These are phyloP conservation scores for Colinus virginianus DNA, from an alignment of 2,113 vertebrate species.

Conservation along the genomic window DNA sequence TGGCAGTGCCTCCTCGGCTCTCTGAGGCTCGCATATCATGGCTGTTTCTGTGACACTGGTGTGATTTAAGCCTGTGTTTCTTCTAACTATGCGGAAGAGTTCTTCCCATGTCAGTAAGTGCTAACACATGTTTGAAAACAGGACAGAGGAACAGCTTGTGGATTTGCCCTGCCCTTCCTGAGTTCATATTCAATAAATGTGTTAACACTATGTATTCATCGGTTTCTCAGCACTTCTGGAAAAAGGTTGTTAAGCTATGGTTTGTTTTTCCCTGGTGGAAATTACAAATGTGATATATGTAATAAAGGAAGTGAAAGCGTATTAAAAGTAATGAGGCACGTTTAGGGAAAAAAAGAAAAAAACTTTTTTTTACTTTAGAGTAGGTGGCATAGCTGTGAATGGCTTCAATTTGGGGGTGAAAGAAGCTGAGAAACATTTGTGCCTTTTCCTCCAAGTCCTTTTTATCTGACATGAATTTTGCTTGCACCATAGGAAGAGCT, in stretches of 20 bases:
- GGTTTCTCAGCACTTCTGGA: conserved; percentile 57
- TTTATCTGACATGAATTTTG: conserved; percentile 48
- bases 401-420: conserved; percentile 36
- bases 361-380: background rate
- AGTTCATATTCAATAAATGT: conserved; percentile 68
- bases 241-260: conserved; percentile 53
- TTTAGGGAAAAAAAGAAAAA: background rate
- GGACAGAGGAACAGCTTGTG: conserved; percentile 61
- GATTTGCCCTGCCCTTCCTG: conserved; percentile 56
- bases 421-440: background rate
- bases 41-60: conserved; percentile 10
- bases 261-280: conserved; percentile 66
- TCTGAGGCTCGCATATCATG: background rate
- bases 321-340: conserved; percentile 42
- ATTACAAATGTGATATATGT: conserved; percentile 47
- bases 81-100: conserved; percentile 23
- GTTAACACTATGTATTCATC: conserved; percentile 60
- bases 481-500: background rate
- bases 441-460: background rate
- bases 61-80: conserved; percentile 26
- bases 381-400: background rate
- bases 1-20: background rate
- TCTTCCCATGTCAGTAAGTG: conserved; percentile 73
- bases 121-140: conserved; percentile 74
- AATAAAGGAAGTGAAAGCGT: conserved; percentile 58